Conservation (phyloP, 1,140 invertebrate species). For the Hetaerina americana region DNA sequence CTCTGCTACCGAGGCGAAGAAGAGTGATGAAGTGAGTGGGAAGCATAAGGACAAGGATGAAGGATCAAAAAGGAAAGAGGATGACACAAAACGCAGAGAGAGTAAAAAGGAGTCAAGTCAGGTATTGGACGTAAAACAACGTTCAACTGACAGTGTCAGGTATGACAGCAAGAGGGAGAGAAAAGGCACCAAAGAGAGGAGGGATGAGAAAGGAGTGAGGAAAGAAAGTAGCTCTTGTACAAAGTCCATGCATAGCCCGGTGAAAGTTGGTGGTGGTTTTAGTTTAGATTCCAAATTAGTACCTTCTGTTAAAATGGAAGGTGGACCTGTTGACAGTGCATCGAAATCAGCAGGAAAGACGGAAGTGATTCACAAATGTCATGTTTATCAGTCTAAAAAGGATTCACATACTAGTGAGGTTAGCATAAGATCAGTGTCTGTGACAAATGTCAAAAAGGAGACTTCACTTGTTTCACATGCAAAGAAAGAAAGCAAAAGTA, state of each 20-base stretch:
- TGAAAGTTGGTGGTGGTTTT: not conserved
- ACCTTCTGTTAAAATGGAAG: not conserved
- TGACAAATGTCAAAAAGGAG: not conserved
- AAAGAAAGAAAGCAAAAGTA: not conserved
- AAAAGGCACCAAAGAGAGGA: not conserved
- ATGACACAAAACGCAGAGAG: slow-evolving; percentile 3
- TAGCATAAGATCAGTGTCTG: not conserved
- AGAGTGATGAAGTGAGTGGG: slow-evolving; percentile 1
- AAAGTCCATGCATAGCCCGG: not conserved
- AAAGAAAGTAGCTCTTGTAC: not conserved
- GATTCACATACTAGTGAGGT: not conserved
- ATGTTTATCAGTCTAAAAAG: not conserved
- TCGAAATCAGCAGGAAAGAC: not conserved
- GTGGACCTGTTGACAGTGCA: not conserved
- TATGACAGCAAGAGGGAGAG: not conserved
- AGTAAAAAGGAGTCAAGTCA: slow-evolving; percentile 3
- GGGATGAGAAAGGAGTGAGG: not conserved
- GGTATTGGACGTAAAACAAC: slow-evolving; percentile 1
- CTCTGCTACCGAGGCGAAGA: slow-evolving; percentile 10
- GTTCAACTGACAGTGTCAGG: not conserved
- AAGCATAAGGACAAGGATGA: slow-evolving; percentile 9
- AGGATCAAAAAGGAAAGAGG: slow-evolving; percentile 5
- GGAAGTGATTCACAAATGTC: not conserved
- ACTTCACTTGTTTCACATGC: not conserved
- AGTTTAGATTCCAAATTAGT: not conserved